Conservation (phyloP, 2,888 invertebrate species). For the Drosophila hamatofila region DNA sequence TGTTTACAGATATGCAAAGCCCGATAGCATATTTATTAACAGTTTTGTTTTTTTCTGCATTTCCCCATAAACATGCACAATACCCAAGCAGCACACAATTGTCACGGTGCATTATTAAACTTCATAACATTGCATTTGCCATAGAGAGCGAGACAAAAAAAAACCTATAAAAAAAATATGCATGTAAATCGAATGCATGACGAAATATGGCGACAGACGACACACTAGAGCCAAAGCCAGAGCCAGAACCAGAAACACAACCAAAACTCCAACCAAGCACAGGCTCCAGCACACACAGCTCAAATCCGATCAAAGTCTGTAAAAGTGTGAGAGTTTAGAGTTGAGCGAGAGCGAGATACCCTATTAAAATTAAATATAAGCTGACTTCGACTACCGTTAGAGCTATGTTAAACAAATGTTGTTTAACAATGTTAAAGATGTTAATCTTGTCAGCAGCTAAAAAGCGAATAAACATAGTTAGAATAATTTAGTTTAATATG, state of each 20-base stretch:
- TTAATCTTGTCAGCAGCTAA: not conserved
- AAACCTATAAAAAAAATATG: slow-evolving; percentile 10
- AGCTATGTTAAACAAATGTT: not conserved
- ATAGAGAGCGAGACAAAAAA: slow-evolving; percentile 3
- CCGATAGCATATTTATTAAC: slow-evolving; percentile 14
- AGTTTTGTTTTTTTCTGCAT: slow-evolving; percentile 15
- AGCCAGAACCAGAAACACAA: slow-evolving; percentile 18
- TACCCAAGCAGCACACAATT: slow-evolving; percentile 47
- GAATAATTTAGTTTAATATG: too few relatives aligned
- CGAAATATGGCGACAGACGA: slow-evolving; percentile 57
- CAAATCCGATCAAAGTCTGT: slow-evolving; percentile 16
- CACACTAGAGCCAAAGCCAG: slow-evolving; percentile 13
- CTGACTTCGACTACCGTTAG: not conserved
- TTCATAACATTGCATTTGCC: slow-evolving; percentile 34
- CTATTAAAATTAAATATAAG: not conserved
- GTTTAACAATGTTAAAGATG: not conserved
- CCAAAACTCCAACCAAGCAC: slow-evolving; percentile 14
- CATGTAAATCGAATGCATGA: slow-evolving; percentile 59
- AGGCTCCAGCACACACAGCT: slow-evolving; percentile 13
- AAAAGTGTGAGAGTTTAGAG: not conserved
- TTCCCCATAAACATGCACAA: slow-evolving; percentile 31
- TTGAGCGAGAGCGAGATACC: not conserved
- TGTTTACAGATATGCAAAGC: not conserved
- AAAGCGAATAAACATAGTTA: not conserved
- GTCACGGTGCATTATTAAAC: slow-evolving; percentile 61